Percentiles rank a stretch among this genome's conserved stretches.
Evolutionary conservation across 2,888 invertebrate genomes (phyloP).

Genomic region (Tiphia femorata): DNA sequence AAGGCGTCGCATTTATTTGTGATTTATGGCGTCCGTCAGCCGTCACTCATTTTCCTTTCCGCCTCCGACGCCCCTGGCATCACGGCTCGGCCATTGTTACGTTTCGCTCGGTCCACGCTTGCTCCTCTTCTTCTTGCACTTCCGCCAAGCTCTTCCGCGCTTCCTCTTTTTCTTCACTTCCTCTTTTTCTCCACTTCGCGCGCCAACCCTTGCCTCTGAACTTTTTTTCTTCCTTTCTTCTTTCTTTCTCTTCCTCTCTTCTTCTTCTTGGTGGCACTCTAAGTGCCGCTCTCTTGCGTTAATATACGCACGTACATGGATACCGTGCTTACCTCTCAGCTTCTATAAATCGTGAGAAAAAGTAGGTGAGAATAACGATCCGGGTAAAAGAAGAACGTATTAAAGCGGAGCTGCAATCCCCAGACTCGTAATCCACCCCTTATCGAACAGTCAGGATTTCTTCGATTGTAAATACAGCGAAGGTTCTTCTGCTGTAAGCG

Average conservation of each 20-base stretch:
- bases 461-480: no score
- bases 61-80: no score
- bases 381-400: not conserved
- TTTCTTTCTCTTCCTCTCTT: not conserved
- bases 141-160: not conserved
- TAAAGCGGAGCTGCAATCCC: not conserved
- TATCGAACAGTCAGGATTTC: no score
- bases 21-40: constrained; percentile 40
- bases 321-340: no score
- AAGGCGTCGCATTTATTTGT: constrained; percentile 18
- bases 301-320: constrained; percentile 18
- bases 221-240: not conserved
- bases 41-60: constrained; percentile 29
- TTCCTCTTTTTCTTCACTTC: not conserved
- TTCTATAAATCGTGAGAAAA: not conserved
- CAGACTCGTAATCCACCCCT: no score
- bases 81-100: constrained; percentile 27
- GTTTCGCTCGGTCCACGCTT: constrained; percentile 7
- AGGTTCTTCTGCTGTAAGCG: not conserved
- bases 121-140: no score
- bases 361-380: not conserved
- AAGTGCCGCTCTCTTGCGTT: constrained; percentile 17
- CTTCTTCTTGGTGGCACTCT: not conserved
- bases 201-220: not conserved
- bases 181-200: not conserved